phyloP scores from a whole-genome alignment of 92 coral and sea anemone species.

The Virgularia gustaviana region DNA sequence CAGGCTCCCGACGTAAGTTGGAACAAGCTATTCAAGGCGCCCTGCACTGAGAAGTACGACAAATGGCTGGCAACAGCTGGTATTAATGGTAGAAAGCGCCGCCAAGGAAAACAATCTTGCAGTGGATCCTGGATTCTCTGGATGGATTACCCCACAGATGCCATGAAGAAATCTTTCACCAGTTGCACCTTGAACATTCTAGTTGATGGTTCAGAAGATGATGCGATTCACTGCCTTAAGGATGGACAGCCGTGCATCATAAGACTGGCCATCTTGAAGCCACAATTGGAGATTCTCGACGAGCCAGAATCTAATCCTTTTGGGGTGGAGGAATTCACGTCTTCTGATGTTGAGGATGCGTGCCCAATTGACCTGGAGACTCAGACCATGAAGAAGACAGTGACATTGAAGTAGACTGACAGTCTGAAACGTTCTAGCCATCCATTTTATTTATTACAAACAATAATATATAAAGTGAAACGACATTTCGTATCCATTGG shows the following conservation, averaged over 20 bases:
- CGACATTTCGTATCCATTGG: too few species aligned
- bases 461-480: too few species aligned
- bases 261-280: slow-evolving; percentile 16
- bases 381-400: slow-evolving; percentile 26
- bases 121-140: slow-evolving; percentile 50
- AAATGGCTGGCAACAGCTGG: neutral
- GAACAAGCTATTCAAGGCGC: slow-evolving; percentile 44
- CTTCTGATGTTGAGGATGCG: slow-evolving; percentile 26
- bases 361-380: slow-evolving; percentile 8
- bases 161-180: slow-evolving; percentile 13
- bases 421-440: too few species aligned
- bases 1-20: slow-evolving; percentile 41
- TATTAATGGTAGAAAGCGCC: slow-evolving; percentile 30
- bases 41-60: slow-evolving; percentile 4
- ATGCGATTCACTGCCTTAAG: slow-evolving; percentile 39
- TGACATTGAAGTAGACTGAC: too few species aligned
- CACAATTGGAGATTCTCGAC: slow-evolving; percentile 54
- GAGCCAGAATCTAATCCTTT: slow-evolving; percentile 56
- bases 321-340: neutral
- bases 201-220: slow-evolving; percentile 39
- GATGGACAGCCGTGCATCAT: slow-evolving; percentile 46
- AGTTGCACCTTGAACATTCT: slow-evolving; percentile 23
- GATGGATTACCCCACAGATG: slow-evolving; percentile 29
- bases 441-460: too few species aligned
- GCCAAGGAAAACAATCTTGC: slow-evolving; percentile 30